phyloP scores from a whole-genome alignment of 2,797 vertebrate genomes.

The Melanotaenia parkinsoni region DNA sequence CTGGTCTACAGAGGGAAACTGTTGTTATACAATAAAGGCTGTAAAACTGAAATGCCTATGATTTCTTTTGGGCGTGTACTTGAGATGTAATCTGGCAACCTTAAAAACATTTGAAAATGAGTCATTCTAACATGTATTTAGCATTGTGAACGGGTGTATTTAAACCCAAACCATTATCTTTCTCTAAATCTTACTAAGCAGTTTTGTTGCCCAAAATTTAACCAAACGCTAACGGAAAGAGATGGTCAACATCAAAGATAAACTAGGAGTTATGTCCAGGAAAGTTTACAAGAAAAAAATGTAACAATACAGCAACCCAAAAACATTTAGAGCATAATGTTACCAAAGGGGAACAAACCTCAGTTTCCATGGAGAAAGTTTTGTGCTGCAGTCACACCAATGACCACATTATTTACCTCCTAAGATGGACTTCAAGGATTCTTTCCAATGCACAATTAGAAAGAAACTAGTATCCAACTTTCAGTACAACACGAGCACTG shows the following conservation, averaged over 20 bases:
- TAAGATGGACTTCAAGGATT: background rate
- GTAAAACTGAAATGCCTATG: background rate
- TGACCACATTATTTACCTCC: background rate
- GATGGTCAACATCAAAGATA: background rate
- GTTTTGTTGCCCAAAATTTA: background rate
- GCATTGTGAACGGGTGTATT: background rate
- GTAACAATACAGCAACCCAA: background rate
- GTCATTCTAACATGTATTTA: background rate
- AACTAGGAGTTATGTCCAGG: background rate
- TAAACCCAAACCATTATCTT: background rate
- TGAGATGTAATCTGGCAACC: background rate
- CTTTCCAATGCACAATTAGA: background rate
- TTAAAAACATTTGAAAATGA: background rate
- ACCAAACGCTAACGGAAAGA: background rate
- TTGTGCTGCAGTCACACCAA: background rate
- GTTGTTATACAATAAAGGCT: slow-evolving; percentile 1
- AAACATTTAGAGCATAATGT: background rate
- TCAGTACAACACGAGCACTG: background rate
- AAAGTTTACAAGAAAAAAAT: background rate
- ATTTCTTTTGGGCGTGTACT: background rate
- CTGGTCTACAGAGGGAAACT: background rate
- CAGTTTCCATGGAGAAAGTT: background rate
- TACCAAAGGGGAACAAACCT: background rate
- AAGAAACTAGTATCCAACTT: background rate
- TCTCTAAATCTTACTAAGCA: background rate